Base-by-base conservation (phyloP, 2,113 vertebrate species). In the Alethe diademata region DNA sequence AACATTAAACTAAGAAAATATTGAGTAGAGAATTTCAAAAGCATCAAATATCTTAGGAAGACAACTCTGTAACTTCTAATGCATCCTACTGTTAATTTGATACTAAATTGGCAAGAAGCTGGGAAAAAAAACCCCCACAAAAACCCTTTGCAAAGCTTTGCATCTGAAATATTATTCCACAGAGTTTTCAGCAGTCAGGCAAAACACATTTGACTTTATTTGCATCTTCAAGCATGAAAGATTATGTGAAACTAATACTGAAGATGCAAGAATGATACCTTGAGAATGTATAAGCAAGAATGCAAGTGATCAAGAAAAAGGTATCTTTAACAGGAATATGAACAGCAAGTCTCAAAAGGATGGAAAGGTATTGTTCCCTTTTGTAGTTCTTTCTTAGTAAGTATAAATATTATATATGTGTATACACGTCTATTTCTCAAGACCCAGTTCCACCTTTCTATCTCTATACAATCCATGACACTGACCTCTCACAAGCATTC, bases 1-100 rank as follows among this genome's bases (percentile, higher is more conserved):
- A 92, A 86, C 78, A 60, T 92, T 88, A 90, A 95, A 88, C 51
- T 70, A 90, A 43, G 71, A 92, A 94, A 92, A 92, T 47, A 95
- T 33, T 60, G 86, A 82, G 60, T 5, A 38, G 43, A 82, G 58
- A 64, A 81, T 88, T 91, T 91, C 33, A 69, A 78, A 95, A 65
- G 45, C 72, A 88, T 74, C 47, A 74, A 20, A n/a, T 70, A 66
- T 14, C 43, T 72, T 43, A 60, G 73, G 56, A 88, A 90, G 61
- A 65, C 56, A 86, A 88, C 36, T 47, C 31, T 80, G 43, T 74
- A 47, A 80, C 56, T 92, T 86, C 47, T 54, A 50, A 29, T 36
- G 35, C 51, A 80, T 61, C 64, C 54, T 78, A 11, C 38, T 40
- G 42, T 58, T 82, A 94, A 95, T 80, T 54, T 62, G 47, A 47